Percentiles rank a stretch among this genome's conserved stretches.
These are phyloP conservation scores for Micrasema minimum DNA, from an alignment of 1,140 invertebrate species.

Conservation along the genomic window DNA sequence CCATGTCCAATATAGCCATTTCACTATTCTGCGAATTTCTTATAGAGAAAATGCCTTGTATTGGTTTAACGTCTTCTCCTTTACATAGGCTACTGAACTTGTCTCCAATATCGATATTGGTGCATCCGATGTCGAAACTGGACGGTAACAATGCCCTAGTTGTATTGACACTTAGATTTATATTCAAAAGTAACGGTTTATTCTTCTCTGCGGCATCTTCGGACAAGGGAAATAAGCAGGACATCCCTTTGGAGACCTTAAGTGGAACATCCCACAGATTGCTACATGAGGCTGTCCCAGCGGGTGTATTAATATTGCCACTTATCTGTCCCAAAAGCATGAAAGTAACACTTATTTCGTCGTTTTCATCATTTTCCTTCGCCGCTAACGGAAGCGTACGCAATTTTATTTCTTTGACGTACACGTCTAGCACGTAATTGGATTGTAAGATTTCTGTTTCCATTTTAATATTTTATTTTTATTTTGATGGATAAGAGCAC, in stretches of 20 bases:
- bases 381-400: background rate
- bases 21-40: slow-evolving; percentile 1
- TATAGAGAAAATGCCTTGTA: background rate
- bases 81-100: background rate
- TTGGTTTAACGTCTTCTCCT: slow-evolving; percentile 1
- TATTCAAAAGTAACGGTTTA: slow-evolving; percentile 4
- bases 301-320: background rate
- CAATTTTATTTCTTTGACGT: slow-evolving; percentile 5
- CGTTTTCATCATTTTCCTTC: background rate
- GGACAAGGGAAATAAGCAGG: slow-evolving; percentile 12
- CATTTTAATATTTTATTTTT: too few relatives aligned
- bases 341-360: background rate
- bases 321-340: background rate
- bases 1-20: slow-evolving; percentile 1
- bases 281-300: background rate
- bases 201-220: background rate
- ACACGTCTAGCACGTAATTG: slow-evolving; percentile 12
- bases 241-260: slow-evolving; percentile 5
- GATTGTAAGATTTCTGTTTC: background rate
- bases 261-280: background rate
- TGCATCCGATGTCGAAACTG: background rate
- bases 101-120: background rate
- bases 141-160: background rate
- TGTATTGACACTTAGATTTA: background rate
- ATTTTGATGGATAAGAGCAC: too few relatives aligned